These are phyloP conservation scores for Drosophila kokeensis DNA, from an alignment of 2,888 invertebrate genomes.

Conservation along the genomic window DNA sequence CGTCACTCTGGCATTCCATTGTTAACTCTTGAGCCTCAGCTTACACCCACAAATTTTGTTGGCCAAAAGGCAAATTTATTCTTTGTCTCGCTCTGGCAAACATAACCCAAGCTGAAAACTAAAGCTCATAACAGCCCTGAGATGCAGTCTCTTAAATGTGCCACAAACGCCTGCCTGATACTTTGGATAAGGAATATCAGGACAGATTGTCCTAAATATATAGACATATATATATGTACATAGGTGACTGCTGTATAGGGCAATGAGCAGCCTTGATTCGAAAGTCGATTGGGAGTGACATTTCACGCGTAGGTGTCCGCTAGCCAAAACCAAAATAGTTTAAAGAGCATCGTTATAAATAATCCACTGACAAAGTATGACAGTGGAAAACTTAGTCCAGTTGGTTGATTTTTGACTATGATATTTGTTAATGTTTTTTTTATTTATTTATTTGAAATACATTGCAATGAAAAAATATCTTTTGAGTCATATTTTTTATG, in stretches of 20 bases:
- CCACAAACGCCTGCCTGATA: slow-evolving; percentile 37
- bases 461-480: neutral
- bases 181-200: slow-evolving; percentile 17
- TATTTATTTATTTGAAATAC: too few species aligned
- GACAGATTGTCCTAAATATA: slow-evolving; percentile 11
- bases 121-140: slow-evolving; percentile 4
- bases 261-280: slow-evolving; percentile 34
- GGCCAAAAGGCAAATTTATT: slow-evolving; percentile 75
- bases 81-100: slow-evolving; percentile 40
- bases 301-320: slow-evolving; percentile 2
- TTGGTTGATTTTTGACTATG: neutral
- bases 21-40: slow-evolving; percentile 64
- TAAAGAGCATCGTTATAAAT: neutral
- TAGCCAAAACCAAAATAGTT: neutral
- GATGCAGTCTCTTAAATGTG: slow-evolving; percentile 48
- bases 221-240: slow-evolving; percentile 1
- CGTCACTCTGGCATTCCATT: slow-evolving; percentile 61
- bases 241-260: slow-evolving; percentile 25
- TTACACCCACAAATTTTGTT: slow-evolving; percentile 55
- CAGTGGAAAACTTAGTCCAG: neutral
- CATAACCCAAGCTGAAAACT: slow-evolving; percentile 7
- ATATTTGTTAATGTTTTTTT: too few species aligned
- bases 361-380: neutral
- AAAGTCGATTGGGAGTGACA: slow-evolving; percentile 26
- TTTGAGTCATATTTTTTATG: neutral